These are phyloP conservation scores for Ganaspis sp. DNA, from an alignment of 1,140 invertebrate species.

Conservation along the genomic window DNA sequence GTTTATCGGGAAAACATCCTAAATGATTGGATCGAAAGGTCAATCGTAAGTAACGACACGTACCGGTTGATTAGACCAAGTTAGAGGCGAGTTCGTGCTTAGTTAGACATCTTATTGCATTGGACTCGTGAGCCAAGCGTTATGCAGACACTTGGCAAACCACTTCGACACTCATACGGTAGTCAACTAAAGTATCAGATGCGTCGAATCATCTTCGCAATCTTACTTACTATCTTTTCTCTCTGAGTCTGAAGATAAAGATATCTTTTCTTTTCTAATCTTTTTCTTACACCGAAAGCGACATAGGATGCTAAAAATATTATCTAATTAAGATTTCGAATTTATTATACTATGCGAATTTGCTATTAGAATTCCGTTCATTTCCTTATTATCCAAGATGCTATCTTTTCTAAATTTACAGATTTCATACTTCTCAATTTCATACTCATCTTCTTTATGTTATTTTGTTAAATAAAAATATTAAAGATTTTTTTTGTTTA, in stretches of 20 bases:
- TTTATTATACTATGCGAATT: not conserved
- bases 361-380: not conserved
- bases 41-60: conserved; percentile 6
- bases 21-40: conserved; percentile 14
- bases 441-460: too few species aligned
- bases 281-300: not conserved
- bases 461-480: too few species aligned
- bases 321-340: conserved; percentile 30
- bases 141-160: conserved; percentile 33
- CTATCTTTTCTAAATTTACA: too few species aligned
- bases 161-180: conserved; percentile 26
- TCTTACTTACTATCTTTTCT: not conserved
- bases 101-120: conserved; percentile 23
- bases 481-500: too few species aligned
- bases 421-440: too few species aligned
- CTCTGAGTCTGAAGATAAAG: not conserved
- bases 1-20: not conserved
- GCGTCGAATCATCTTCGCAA: not conserved
- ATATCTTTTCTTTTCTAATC: not conserved
- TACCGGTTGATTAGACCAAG: conserved; percentile 7
- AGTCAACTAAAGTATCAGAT: conserved; percentile 33
- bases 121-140: conserved; percentile 10
- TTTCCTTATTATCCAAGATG: conserved; percentile 4
- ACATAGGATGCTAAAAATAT: conserved; percentile 43
- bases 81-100: conserved; percentile 2